A percentile compares a stretch with the other conserved stretches of the same genome.
Evolutionary conservation across 2,113 vertebrate genomes (phyloP).

Genomic region (Lepisosteus osseus): DNA sequence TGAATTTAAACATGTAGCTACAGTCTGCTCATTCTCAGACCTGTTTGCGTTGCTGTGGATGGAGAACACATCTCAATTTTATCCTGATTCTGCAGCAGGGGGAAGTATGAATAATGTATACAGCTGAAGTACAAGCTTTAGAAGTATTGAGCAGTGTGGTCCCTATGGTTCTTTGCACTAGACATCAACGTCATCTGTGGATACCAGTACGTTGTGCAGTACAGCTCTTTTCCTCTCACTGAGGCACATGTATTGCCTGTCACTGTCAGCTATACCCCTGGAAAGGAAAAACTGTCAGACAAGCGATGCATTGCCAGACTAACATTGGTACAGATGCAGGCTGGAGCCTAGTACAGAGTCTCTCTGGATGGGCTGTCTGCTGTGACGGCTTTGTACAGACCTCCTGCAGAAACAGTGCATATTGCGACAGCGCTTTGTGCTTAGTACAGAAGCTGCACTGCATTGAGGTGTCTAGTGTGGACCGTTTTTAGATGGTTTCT

Average conservation of each 20-base stretch:
- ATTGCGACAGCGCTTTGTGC: too few relatives aligned
- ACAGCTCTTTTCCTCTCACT: background rate
- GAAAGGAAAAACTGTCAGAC: too few relatives aligned
- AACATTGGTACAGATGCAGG: too few relatives aligned
- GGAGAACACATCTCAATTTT: constrained; percentile 26
- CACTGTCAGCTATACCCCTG: too few relatives aligned
- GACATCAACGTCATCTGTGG: constrained; percentile 13
- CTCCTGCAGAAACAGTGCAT: too few relatives aligned
- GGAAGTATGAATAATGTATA: constrained; percentile 41
- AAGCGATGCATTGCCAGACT: too few relatives aligned
- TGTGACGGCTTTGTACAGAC: too few relatives aligned
- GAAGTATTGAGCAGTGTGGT: constrained; percentile 29
- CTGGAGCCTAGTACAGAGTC: background rate
- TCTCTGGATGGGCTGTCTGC: background rate
- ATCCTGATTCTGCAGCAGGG: constrained; percentile 18
- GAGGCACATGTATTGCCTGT: background rate
- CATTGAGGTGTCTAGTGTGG: too few relatives aligned
- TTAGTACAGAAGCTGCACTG: too few relatives aligned
- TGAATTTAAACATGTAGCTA: background rate
- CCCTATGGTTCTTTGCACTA: constrained; percentile 25
- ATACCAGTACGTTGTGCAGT: too few relatives aligned
- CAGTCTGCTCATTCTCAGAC: background rate
- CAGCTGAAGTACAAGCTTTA: constrained; percentile 38
- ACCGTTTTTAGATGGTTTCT: too few relatives aligned
- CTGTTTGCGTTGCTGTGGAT: constrained; percentile 1